These are phyloP conservation scores for Malaclemys terrapin DNA, from an alignment of 2,113 vertebrate genomes.

Conservation along the genomic window DNA sequence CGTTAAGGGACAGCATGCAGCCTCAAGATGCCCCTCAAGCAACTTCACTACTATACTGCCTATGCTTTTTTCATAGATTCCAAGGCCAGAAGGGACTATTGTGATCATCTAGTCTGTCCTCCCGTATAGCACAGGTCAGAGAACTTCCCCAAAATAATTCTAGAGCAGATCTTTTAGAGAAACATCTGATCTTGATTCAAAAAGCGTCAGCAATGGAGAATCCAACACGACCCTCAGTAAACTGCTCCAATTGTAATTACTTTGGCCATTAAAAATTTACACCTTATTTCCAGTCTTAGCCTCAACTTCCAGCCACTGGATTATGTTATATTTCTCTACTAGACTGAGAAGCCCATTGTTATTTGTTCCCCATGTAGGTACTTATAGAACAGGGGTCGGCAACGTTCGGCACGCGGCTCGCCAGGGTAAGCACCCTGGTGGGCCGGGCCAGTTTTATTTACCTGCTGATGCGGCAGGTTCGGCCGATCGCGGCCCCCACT, in stretches of 20 bases:
- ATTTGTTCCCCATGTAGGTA: not conserved
- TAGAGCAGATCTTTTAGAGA: not conserved
- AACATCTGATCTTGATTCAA: not conserved
- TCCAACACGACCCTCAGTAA: not conserved
- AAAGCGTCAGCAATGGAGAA: not conserved
- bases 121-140: not conserved
- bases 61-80: not conserved
- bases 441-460: no score
- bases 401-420: no score
- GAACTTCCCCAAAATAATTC: not conserved
- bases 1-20: not conserved
- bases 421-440: no score
- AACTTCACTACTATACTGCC: accelerated
- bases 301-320: not conserved
- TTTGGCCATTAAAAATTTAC: not conserved
- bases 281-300: not conserved
- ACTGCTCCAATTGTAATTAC: not conserved
- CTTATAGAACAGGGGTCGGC: not conserved
- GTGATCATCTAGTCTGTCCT: not conserved
- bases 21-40: not conserved
- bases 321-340: not conserved
- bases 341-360: not conserved
- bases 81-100: not conserved
- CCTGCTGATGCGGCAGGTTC: no score
- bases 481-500: no score